Evolutionary conservation across 2,888 invertebrate genomes (phyloP).

Genomic region (Chirona hameri): DNA sequence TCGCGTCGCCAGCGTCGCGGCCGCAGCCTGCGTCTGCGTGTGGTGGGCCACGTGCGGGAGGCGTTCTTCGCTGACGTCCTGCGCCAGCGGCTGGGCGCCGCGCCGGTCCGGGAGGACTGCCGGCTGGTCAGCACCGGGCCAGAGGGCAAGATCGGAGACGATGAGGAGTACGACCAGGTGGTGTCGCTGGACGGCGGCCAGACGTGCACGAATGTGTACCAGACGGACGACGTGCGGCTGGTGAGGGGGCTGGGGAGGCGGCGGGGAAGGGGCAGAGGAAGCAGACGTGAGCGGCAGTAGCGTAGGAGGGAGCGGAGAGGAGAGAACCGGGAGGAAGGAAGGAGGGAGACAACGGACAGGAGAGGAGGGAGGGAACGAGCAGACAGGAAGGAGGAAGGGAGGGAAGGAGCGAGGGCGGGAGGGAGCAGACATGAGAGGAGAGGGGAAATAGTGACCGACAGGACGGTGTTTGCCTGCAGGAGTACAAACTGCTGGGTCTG

Average conservation of each 20-base stretch:
- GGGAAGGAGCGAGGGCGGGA: not conserved
- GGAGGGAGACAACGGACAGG: not conserved
- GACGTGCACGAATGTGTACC: not conserved
- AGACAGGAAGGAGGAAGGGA: not conserved
- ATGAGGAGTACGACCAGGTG: not conserved
- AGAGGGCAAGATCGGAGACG: not conserved
- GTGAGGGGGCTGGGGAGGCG: not conserved
- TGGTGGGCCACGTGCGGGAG: constrained; percentile 4
- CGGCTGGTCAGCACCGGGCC: not conserved
- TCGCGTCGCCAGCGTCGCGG: not conserved
- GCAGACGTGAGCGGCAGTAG: not conserved
- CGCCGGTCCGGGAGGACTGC: not conserved
- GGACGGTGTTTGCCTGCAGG: not conserved
- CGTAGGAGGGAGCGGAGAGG: not conserved
- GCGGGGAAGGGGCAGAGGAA: no score
- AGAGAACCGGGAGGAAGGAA: not conserved
- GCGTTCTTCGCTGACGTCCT: constrained; percentile 3
- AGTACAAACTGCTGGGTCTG: not conserved
- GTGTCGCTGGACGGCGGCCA: not conserved
- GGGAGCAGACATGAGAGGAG: no score
- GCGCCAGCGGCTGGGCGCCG: constrained; percentile 7
- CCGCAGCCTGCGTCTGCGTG: not conserved
- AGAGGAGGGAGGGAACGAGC: not conserved
- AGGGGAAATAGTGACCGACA: not conserved
- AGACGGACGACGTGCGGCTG: not conserved